Evolutionary conservation across 1,140 invertebrate species (phyloP), one percentile per base, ranked within the genome.

Genomic region (Bombus waltoni): DNA sequence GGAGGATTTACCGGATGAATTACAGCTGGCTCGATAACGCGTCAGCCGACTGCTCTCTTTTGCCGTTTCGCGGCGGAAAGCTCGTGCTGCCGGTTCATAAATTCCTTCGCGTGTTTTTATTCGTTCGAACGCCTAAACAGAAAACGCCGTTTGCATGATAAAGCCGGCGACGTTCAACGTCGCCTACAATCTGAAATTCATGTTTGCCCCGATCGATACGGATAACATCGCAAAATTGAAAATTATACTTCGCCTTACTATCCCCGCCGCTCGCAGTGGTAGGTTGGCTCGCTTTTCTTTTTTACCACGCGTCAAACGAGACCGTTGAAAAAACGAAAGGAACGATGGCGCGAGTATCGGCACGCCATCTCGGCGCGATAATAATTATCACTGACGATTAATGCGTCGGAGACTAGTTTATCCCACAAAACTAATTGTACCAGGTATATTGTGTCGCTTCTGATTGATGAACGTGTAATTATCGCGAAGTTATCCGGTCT

Each of bases 71-170:
- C 35, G n/a, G 42, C 42, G 42, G 66, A n/a, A 28, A 83, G 47
- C 66, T 44, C 75, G 82, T 62, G 75, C 75, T 32, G 38, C 25
- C 66, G 75, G 75, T 84, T 79, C 82, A 79, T 79, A 84, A 84
- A 84, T 84, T 78, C 75, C 82, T 83, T 78, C 75, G 82, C 82
- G 82, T 83, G 82, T 78, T 83, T 83, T 78, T 78, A 83, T 83
- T 66, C 75, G 75, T 78, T 28, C 82, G 76, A 68, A 84, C 65
- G 74, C 75, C 82, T 79, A 84, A 84, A 84, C 82, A 84, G 82
- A 84, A 59, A 84, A 71, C 75, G 75, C 74, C 75, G 82, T 84
- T 84, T 78, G 82, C 82, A 84, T 79, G 82, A 79, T 78, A 84
- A 84, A 84, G 82, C 74, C 72, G 25, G 42, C 71, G 53, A 42